Percentiles rank a stretch among this genome's conserved stretches.
Conservation (phyloP, 2,797 vertebrate species). For the Corythornis leucogaster region DNA sequence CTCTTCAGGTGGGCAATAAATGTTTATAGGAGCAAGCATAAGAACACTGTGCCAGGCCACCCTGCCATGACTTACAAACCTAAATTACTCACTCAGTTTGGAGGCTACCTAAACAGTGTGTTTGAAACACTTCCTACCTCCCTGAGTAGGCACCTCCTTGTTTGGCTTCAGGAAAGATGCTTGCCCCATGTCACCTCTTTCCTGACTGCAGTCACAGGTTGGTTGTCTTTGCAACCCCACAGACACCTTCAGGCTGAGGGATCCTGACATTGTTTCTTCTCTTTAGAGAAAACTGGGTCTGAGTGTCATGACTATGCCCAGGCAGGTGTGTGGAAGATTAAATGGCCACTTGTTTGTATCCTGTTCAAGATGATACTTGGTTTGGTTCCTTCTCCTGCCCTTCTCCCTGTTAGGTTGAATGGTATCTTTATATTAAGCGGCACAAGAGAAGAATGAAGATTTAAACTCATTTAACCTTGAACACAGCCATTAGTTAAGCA, state of each 20-base stretch:
- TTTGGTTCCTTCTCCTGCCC: not conserved
- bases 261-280: not conserved
- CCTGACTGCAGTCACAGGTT: not conserved
- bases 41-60: not conserved
- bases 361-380: not conserved
- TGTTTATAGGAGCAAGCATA: not conserved
- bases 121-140: not conserved
- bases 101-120: accelerated
- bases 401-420: not conserved
- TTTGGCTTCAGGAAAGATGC: not conserved
- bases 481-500: conserved; percentile 72
- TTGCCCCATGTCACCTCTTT: accelerated
- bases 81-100: not conserved
- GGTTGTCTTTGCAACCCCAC: not conserved
- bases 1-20: not conserved
- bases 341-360: not conserved
- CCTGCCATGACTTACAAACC: not conserved
- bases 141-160: not conserved
- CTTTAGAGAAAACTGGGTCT: not conserved
- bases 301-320: not conserved
- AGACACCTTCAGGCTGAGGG: not conserved
- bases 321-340: not conserved
- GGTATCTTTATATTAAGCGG: not conserved
- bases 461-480: conserved; percentile 76
- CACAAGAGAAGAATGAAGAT: conserved; percentile 45